These are phyloP conservation scores for Tachina lurida DNA, from an alignment of 2,888 invertebrate species.

Conservation along the genomic window DNA sequence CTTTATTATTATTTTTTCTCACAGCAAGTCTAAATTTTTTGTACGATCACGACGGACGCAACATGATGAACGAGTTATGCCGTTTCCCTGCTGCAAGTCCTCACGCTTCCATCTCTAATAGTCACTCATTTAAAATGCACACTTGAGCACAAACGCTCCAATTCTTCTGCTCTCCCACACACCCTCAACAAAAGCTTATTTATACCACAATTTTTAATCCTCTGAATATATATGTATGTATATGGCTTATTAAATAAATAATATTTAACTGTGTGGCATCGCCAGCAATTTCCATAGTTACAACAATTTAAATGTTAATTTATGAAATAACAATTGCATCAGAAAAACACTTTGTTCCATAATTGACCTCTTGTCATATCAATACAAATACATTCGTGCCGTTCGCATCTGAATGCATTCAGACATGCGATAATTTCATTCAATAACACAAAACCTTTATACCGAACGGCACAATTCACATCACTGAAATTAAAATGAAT, in stretches of 20 bases:
- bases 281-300: conserved; percentile 46
- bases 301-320: conserved; percentile 65
- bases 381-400: conserved; percentile 31
- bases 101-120: too few relatives aligned
- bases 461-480: not conserved
- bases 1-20: too few relatives aligned
- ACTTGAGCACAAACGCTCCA: not conserved
- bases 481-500: conserved; percentile 12
- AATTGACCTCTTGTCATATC: conserved; percentile 53
- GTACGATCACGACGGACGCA: too few relatives aligned
- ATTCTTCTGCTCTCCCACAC: not conserved
- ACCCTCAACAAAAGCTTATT: conserved; percentile 22
- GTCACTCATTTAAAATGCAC: conserved; percentile 8
- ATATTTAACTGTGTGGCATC: conserved; percentile 61
- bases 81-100: too few relatives aligned
- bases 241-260: conserved; percentile 61
- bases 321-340: conserved; percentile 52
- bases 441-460: too few relatives aligned
- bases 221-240: too few relatives aligned
- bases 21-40: too few relatives aligned
- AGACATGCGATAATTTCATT: conserved; percentile 33
- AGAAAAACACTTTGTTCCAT: conserved; percentile 32
- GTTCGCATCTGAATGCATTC: conserved; percentile 28
- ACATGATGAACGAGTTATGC: too few relatives aligned
- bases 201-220: conserved; percentile 62